These are phyloP conservation scores for Chrysoperla carnea DNA, from an alignment of 1,140 invertebrate species.

Conservation along the genomic window DNA sequence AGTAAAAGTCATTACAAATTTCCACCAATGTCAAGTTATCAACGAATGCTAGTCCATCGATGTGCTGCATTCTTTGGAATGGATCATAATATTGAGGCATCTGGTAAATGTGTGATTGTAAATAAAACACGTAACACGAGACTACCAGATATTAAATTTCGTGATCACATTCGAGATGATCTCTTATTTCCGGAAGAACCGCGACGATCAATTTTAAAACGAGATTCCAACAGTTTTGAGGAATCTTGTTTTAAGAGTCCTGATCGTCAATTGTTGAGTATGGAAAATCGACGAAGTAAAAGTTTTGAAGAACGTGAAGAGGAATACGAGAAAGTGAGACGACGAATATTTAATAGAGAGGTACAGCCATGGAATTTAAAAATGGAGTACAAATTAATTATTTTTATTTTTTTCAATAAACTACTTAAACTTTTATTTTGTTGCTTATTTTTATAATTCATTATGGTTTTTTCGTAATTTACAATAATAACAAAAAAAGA, in stretches of 20 bases:
- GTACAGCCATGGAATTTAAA: not conserved
- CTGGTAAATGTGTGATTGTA: constrained; percentile 70
- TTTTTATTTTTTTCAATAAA: too few species aligned
- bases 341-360: constrained; percentile 55
- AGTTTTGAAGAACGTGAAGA: constrained; percentile 82
- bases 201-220: constrained; percentile 64
- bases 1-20: constrained; percentile 62
- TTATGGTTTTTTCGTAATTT: too few species aligned
- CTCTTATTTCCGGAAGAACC: constrained; percentile 42
- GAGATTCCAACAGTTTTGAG: constrained; percentile 63
- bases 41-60: constrained; percentile 86
- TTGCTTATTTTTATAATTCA: too few species aligned
- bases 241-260: constrained; percentile 40
- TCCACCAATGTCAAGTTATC: constrained; percentile 82
- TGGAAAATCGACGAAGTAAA: constrained; percentile 57
- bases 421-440: too few species aligned
- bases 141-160: constrained; percentile 43
- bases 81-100: constrained; percentile 82
- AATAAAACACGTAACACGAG: constrained; percentile 58
- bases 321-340: constrained; percentile 65
- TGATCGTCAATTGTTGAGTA: constrained; percentile 35
- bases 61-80: constrained; percentile 85
- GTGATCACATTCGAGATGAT: constrained; percentile 38
- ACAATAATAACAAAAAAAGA: too few species aligned
- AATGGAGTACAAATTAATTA: too few species aligned